Evolutionary conservation across 1,140 invertebrate species (phyloP).

Genomic region (roundworm (Caenorhabditis elegans)): DNA sequence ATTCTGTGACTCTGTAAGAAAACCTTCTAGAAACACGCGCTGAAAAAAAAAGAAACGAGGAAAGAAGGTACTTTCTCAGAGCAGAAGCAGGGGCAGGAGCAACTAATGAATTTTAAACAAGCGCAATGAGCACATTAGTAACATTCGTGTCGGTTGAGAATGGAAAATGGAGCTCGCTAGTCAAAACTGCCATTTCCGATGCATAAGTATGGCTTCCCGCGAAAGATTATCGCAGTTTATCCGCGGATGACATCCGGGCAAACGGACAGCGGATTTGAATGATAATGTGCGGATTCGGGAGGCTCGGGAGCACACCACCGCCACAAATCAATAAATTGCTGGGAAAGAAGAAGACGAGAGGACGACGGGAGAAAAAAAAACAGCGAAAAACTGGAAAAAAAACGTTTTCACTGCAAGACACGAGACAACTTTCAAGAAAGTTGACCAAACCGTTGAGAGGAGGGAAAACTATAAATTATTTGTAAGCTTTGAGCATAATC

Average conservation of each 20-base stretch:
- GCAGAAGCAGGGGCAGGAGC: too few relatives aligned
- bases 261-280: background rate
- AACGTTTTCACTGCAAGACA: background rate
- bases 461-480: background rate
- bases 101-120: background rate
- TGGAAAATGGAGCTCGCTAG: background rate
- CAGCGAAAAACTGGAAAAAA: background rate
- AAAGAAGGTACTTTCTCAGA: too few relatives aligned
- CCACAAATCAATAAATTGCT: background rate
- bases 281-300: background rate
- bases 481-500: background rate
- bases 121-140: background rate
- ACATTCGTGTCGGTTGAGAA: background rate
- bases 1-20: background rate
- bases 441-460: background rate
- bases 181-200: slow-evolving; percentile 16
- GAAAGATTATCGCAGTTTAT: background rate
- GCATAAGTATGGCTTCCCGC: slow-evolving; percentile 20
- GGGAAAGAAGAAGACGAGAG: background rate
- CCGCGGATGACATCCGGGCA: background rate
- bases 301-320: background rate
- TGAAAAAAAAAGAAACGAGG: background rate
- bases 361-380: background rate
- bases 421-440: background rate
- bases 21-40: background rate